Percentiles rank a stretch among this genome's conserved stretches.
These are phyloP conservation scores for Gymnocheta viridis DNA, from an alignment of 2,888 invertebrate species.

Conservation along the genomic window DNA sequence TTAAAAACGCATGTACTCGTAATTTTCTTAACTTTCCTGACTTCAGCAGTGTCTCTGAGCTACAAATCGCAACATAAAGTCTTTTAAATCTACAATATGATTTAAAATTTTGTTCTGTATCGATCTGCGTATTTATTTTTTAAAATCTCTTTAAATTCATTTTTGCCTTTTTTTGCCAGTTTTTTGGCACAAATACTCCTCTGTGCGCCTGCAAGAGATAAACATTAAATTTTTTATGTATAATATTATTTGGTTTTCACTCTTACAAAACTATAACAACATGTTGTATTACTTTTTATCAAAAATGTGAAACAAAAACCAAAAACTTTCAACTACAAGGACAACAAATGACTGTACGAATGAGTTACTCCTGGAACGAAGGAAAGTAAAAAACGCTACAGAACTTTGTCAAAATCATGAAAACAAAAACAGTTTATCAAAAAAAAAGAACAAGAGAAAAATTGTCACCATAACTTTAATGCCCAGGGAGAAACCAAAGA, in stretches of 20 bases:
- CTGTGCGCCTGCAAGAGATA: slow-evolving; percentile 55
- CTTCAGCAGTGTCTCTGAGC: no score
- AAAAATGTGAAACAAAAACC: slow-evolving; percentile 2
- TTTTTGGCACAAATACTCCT: no score
- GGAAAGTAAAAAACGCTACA: slow-evolving; percentile 26
- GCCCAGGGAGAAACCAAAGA: slow-evolving; percentile 51
- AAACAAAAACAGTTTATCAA: slow-evolving; percentile 23
- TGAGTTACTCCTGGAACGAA: background rate
- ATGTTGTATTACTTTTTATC: slow-evolving; percentile 51
- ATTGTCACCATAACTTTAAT: slow-evolving; percentile 66
- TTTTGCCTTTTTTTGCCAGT: no score
- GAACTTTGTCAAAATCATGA: slow-evolving; percentile 58
- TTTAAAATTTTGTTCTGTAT: no score
- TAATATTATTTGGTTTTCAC: background rate
- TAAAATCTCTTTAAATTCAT: no score
- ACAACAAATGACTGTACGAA: slow-evolving; percentile 37
- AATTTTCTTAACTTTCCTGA: no score
- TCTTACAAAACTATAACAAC: slow-evolving; percentile 57
- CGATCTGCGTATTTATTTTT: no score
- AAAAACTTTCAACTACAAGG: slow-evolving; percentile 33
- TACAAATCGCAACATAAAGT: no score
- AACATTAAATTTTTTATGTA: slow-evolving; percentile 43
- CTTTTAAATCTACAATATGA: no score
- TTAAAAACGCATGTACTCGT: no score
- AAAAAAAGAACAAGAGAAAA: slow-evolving; percentile 44